Percentiles rank a stretch among this genome's conserved stretches.
Conservation (phyloP, 2,888 invertebrate genomes). For the Amblyjoppa fuscipennis region DNA sequence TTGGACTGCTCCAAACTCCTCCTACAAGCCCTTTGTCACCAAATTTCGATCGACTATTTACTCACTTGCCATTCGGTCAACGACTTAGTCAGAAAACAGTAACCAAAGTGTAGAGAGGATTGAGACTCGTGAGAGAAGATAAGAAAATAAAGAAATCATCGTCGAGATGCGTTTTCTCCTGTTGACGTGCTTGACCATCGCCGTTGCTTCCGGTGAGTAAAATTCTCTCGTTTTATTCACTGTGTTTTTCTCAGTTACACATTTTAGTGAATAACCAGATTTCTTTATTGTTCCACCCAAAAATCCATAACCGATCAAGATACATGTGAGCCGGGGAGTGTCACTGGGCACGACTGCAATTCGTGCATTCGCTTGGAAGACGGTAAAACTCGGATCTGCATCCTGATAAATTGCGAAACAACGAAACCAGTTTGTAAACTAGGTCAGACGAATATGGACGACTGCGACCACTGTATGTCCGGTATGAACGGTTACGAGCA, state of each 20-base stretch:
- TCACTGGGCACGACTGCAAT: constrained; percentile 86
- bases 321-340: constrained; percentile 85
- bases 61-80: background rate
- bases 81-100: constrained; percentile 32
- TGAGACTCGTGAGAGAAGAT: constrained; percentile 6
- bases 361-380: constrained; percentile 86
- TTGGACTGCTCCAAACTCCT: too few species aligned
- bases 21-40: background rate
- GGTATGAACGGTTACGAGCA: background rate
- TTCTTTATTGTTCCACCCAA: too few species aligned
- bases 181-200: constrained; percentile 32
- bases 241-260: too few species aligned
- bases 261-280: too few species aligned
- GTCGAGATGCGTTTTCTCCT: constrained; percentile 31
- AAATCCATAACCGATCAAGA: constrained; percentile 9
- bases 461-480: constrained; percentile 10
- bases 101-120: background rate
- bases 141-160: background rate
- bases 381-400: constrained; percentile 86
- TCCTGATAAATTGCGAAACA: constrained; percentile 84
- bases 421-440: constrained; percentile 1
- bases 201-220: constrained; percentile 40
- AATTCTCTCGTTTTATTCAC: background rate
- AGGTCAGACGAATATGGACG: background rate
- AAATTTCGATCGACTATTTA: background rate